Evolutionary conservation across 2,888 invertebrate genomes (phyloP), one percentile per base, ranked within the genome.

Genomic region (Cryptocephalus moraei): DNA sequence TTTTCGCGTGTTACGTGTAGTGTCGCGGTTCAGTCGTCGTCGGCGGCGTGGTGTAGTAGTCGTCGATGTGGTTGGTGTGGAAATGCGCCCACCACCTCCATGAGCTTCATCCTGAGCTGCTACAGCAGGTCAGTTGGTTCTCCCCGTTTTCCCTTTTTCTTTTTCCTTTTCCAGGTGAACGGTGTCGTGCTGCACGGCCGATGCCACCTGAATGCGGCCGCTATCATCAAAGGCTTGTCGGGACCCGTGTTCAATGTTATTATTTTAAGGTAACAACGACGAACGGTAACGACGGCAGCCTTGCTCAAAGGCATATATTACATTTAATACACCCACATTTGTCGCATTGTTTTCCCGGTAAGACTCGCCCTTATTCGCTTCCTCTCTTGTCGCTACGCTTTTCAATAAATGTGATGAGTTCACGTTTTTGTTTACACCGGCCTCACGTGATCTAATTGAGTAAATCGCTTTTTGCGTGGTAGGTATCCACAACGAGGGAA

Each of bases 141-240:
- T 34, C 40, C 52, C 49, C 68, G 70, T 54, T 49, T 58, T 46
- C 55, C 48, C 57, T 55, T 58, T 58, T 72, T 72, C 10, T 49
- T 58, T 46, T 55, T 48, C 57, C 55, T 58, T 58, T 72, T 72
- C 10, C 74, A 92, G 91, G 90, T 93, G 56, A 97, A 97, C 72
- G 96, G 95, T 9, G 82, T 87, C 50, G 91, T 95, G 11, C 74
- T 99, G 43, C 87, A 91, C 69, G 94, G 94, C 49, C 79, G 95
- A 63, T 94, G 94, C 71, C 97, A 97, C 71, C 80, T 96, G 54
- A 95, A 96, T 70, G 96, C 95, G 13, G 92, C 96, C 1, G 91
- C 91, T 22, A 86, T 94, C 66, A 96, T 99, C 71, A 95, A 95
- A 73, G 86, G 89, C 43, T 77, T 95, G 54, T 82, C 86, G 9